Percentiles rank a stretch among this genome's conserved stretches.
Conservation (phyloP, 37 sponge, comb jelly and placozoan species). For the Aplysina aerophoba region DNA sequence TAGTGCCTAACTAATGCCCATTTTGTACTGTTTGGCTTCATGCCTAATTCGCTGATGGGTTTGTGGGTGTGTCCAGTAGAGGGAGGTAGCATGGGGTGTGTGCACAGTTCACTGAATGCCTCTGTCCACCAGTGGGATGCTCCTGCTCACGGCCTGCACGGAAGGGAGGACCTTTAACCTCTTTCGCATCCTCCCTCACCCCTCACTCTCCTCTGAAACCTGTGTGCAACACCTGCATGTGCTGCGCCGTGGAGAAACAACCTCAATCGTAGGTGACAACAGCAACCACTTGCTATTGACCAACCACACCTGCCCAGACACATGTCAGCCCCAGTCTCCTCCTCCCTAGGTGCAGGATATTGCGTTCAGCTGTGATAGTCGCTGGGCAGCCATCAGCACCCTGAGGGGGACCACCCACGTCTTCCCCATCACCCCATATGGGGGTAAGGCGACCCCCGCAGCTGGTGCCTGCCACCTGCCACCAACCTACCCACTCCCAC, state of each 20-base stretch:
- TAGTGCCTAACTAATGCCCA: too few species aligned
- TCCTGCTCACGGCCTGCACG: constrained; percentile 87
- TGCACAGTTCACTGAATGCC: too few species aligned
- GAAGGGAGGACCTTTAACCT: constrained; percentile 91
- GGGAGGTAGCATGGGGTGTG: too few species aligned
- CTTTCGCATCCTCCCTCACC: constrained; percentile 84
- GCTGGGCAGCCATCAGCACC: constrained; percentile 88
- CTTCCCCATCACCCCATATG: constrained; percentile 95
- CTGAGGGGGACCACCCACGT: constrained; percentile 91
- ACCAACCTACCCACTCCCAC: neutral
- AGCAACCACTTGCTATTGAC: too few species aligned
- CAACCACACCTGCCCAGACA: neutral
- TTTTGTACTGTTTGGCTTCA: too few species aligned
- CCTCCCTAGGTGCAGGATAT: constrained; percentile 82
- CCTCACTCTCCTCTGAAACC: constrained; percentile 72
- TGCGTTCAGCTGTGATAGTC: constrained; percentile 83
- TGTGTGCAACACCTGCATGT: constrained; percentile 89
- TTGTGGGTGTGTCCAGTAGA: neutral
- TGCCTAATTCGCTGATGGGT: too few species aligned
- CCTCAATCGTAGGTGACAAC: constrained; percentile 72
- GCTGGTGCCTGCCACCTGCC: neutral
- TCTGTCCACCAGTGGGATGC: constrained; percentile 74
- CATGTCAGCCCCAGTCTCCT: neutral
- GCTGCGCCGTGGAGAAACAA: constrained; percentile 90
- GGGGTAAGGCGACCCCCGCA: constrained; percentile 44